A percentile compares a stretch with the other conserved stretches of the same genome.
phyloP scores from a whole-genome alignment of 1,140 invertebrate genomes.

The Heliconius hermathena region DNA sequence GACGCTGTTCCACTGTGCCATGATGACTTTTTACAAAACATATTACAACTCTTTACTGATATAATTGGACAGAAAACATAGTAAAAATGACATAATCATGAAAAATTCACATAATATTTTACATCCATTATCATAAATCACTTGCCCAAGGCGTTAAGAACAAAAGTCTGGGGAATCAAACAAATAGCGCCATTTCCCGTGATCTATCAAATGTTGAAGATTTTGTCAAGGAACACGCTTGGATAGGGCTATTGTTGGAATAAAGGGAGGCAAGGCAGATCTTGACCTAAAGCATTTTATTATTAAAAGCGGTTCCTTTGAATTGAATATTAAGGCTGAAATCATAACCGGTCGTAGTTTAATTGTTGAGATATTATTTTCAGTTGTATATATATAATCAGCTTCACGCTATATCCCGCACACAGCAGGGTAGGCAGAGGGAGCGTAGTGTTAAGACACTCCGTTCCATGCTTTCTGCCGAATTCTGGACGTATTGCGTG shows the following conservation, averaged over 20 bases:
- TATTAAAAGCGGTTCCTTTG: no score
- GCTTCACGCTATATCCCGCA: no score
- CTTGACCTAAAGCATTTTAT: no score
- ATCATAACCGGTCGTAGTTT: not conserved
- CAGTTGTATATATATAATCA: no score
- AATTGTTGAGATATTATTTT: no score
- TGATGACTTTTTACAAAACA: no score
- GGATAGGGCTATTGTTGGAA: slow-evolving; percentile 13
- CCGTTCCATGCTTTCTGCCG: no score
- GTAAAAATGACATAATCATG: not conserved
- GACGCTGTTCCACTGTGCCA: no score
- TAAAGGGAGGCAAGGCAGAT: no score
- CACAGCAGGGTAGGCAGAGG: no score
- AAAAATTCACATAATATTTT: slow-evolving; percentile 13
- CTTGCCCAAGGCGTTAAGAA: slow-evolving; percentile 44
- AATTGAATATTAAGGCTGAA: not conserved
- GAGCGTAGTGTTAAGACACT: no score
- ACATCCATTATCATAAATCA: slow-evolving; percentile 42
- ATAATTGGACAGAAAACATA: not conserved
- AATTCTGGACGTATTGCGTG: no score
- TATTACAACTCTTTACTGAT: not conserved
- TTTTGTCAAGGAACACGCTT: slow-evolving; percentile 40
- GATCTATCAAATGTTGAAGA: slow-evolving; percentile 49
- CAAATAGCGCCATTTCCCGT: slow-evolving; percentile 51
- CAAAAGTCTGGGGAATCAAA: slow-evolving; percentile 47